Percentiles rank a stretch among this genome's conserved stretches.
Conservation (phyloP, 2,888 invertebrate species). For the Pterostichus niger region DNA sequence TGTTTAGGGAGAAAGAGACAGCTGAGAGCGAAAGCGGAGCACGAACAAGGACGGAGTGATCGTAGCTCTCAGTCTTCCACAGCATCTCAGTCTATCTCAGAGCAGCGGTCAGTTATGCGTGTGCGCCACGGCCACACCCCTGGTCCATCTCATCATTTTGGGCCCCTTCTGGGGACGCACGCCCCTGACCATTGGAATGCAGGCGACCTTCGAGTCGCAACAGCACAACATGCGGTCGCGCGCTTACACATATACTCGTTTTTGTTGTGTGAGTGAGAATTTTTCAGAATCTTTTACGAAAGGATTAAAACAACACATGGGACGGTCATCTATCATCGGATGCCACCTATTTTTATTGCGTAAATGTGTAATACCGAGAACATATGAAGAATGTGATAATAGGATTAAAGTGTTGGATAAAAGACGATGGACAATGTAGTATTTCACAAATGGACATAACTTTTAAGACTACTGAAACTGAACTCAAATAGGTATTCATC, state of each 20-base stretch:
- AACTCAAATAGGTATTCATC: slow-evolving; percentile 26
- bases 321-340: slow-evolving; percentile 47
- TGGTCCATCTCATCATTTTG: slow-evolving; percentile 56
- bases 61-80: slow-evolving; percentile 18
- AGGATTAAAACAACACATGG: slow-evolving; percentile 53
- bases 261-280: slow-evolving; percentile 3
- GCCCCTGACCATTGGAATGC: slow-evolving; percentile 71
- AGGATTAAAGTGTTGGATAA: slow-evolving; percentile 50
- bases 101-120: slow-evolving; percentile 54
- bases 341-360: slow-evolving; percentile 51
- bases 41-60: slow-evolving; percentile 29
- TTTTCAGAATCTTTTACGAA: slow-evolving; percentile 23
- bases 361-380: slow-evolving; percentile 52
- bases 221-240: slow-evolving; percentile 46
- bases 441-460: slow-evolving; percentile 15
- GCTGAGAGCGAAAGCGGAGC: slow-evolving; percentile 33
- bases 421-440: slow-evolving; percentile 5
- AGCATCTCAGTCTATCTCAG: slow-evolving; percentile 34
- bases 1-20: slow-evolving; percentile 61
- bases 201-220: slow-evolving; percentile 72
- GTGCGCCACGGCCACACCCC: slow-evolving; percentile 63
- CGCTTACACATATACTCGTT: slow-evolving; percentile 9
- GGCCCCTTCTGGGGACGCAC: slow-evolving; percentile 62
- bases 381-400: slow-evolving; percentile 53
- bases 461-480: slow-evolving; percentile 17